phyloP scores from a whole-genome alignment of 2,113 vertebrate species.

The Paratilapia polleni region DNA sequence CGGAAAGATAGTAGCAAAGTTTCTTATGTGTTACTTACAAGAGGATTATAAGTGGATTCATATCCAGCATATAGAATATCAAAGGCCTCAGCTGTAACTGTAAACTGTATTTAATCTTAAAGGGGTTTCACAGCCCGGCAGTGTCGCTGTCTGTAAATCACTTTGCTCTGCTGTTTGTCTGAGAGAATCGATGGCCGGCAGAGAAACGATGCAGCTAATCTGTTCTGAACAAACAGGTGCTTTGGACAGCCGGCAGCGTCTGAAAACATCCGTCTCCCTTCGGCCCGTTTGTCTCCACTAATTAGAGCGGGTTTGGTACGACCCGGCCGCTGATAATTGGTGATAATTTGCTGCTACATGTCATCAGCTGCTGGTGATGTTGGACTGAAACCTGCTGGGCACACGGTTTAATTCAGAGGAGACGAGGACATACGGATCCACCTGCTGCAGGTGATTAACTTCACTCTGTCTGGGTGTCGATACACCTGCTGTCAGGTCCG shows the following conservation, averaged over 20 bases:
- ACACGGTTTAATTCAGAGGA: not conserved
- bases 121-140: not conserved
- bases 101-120: not conserved
- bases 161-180: not conserved
- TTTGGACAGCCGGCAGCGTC: too few relatives aligned
- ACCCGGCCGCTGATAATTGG: not conserved
- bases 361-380: not conserved
- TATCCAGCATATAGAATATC: too few relatives aligned
- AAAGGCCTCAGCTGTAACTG: not conserved
- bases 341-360: not conserved
- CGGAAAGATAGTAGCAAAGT: too few relatives aligned
- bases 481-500: not conserved
- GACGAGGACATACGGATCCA: not conserved
- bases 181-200: not conserved
- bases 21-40: too few relatives aligned
- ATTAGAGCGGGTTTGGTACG: not conserved
- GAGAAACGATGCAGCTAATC: not conserved
- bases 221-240: not conserved
- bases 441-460: not conserved
- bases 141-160: not conserved
- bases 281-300: not conserved
- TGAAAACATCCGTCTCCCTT: not conserved
- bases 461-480: not conserved
- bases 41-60: too few relatives aligned
- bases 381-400: not conserved